These are phyloP conservation scores for Galeopterus variegatus DNA, from an alignment of 2,113 vertebrate species.

Conservation along the genomic window DNA sequence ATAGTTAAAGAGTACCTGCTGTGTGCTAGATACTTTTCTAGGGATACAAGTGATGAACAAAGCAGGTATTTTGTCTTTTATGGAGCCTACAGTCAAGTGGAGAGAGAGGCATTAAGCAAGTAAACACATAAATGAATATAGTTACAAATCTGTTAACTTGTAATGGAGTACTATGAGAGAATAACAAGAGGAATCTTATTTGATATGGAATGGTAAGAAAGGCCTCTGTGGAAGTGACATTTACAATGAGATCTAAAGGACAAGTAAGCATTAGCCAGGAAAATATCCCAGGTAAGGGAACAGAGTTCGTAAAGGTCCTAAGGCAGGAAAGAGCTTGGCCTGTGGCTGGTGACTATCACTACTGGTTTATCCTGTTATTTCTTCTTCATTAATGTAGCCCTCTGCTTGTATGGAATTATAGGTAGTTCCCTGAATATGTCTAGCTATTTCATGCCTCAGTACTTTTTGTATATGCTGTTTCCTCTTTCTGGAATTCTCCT, in stretches of 20 bases:
- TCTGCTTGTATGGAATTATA: not conserved
- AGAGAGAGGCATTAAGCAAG: not conserved
- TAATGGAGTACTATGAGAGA: not conserved
- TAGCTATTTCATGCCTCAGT: not conserved
- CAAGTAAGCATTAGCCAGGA: not conserved
- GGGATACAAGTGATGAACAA: too few relatives aligned
- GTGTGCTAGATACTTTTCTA: not conserved
- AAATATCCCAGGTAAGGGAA: not conserved
- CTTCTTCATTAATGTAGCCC: not conserved
- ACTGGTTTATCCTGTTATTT: not conserved
- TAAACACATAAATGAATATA: not conserved
- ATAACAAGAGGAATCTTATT: not conserved
- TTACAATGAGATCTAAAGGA: not conserved
- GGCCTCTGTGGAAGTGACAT: not conserved
- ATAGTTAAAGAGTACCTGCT: not conserved
- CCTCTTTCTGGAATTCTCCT: not conserved
- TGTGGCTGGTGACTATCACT: not conserved
- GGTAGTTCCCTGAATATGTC: not conserved
- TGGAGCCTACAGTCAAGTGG: not conserved
- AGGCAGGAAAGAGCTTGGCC: not conserved
- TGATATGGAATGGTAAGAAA: not conserved
- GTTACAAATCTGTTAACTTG: not conserved
- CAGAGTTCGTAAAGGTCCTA: not conserved
- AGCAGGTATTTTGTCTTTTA: not conserved
- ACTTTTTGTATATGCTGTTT: not conserved